phyloP scores from a whole-genome alignment of 30 jellyfish, hydroid and myxozoan species.

The Phacellophora camtschatica region DNA sequence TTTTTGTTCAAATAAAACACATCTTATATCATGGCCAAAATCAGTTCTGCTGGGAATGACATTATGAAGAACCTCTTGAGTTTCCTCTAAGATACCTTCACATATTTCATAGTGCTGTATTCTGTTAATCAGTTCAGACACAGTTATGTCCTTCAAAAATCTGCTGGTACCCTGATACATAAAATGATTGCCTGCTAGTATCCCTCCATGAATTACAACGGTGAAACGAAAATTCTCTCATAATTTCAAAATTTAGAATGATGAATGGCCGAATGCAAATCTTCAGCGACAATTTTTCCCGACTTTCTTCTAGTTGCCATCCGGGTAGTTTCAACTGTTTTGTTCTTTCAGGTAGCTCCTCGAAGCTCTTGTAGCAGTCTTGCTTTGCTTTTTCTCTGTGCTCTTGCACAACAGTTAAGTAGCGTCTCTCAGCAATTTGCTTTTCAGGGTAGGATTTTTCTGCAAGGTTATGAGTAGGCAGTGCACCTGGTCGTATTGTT shows the following conservation, averaged over 20 bases:
- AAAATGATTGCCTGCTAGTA: not conserved
- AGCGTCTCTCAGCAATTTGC: not conserved
- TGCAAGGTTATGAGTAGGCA: constrained; percentile 12
- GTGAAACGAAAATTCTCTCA: constrained; percentile 6
- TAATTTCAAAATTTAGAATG: constrained; percentile 14
- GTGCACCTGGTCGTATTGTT: constrained; percentile 1
- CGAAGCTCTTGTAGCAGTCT: constrained; percentile 14
- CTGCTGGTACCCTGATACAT: not conserved
- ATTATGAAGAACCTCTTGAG: not conserved
- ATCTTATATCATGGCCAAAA: constrained; percentile 4
- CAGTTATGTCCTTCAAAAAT: constrained; percentile 15
- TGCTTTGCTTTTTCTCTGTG: not conserved
- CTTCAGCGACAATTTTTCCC: not conserved
- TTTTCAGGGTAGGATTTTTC: constrained; percentile 29
- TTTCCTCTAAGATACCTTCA: not conserved
- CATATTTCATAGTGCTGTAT: constrained; percentile 19
- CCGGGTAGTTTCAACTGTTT: not conserved
- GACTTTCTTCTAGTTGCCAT: constrained; percentile 14
- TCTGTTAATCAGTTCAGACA: constrained; percentile 19
- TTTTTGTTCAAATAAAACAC: not conserved
- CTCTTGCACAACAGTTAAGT: not conserved
- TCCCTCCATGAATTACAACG: constrained; percentile 1
- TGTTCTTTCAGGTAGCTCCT: constrained; percentile 6
- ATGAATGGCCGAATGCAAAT: not conserved
- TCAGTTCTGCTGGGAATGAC: constrained; percentile 6